These are phyloP conservation scores for Brachirus orientalis DNA, from an alignment of 2,113 vertebrate genomes.

Conservation along the genomic window DNA sequence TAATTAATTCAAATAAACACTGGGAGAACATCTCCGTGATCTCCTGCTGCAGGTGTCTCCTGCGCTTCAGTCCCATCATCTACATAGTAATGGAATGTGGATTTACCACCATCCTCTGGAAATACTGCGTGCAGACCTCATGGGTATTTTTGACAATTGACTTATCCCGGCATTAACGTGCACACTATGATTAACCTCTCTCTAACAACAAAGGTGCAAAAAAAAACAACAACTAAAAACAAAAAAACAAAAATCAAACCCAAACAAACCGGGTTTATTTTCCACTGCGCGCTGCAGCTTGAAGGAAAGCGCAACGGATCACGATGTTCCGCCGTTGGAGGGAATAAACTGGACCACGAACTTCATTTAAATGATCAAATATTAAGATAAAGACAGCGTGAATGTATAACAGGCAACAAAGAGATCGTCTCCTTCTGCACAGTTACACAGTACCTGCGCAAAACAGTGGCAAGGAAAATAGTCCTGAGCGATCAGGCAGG, in stretches of 20 bases:
- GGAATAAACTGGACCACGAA: background rate
- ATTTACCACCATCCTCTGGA: background rate
- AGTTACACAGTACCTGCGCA: background rate
- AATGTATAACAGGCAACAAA: background rate
- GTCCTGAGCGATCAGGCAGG: background rate
- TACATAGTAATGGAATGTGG: background rate
- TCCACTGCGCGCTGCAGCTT: constrained; percentile 5
- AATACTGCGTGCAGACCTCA: background rate
- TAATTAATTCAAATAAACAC: too few relatives aligned
- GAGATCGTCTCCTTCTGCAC: background rate
- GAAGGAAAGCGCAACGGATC: constrained; percentile 19
- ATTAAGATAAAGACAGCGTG: background rate
- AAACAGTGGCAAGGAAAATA: background rate
- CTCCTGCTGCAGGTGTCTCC: constrained; percentile 18
- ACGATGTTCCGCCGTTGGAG: background rate
- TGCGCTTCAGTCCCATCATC: constrained; percentile 2
- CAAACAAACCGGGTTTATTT: too few relatives aligned
- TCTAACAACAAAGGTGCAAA: too few relatives aligned
- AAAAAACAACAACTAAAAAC: too few relatives aligned
- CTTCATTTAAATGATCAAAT: constrained; percentile 6
- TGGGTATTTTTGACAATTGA: background rate
- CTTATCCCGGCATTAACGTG: background rate
- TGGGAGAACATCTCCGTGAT: background rate
- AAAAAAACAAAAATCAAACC: too few relatives aligned
- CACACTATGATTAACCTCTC: too few relatives aligned